phyloP scores from a whole-genome alignment of 2,797 vertebrate genomes.

The Xyrichtys novacula region DNA sequence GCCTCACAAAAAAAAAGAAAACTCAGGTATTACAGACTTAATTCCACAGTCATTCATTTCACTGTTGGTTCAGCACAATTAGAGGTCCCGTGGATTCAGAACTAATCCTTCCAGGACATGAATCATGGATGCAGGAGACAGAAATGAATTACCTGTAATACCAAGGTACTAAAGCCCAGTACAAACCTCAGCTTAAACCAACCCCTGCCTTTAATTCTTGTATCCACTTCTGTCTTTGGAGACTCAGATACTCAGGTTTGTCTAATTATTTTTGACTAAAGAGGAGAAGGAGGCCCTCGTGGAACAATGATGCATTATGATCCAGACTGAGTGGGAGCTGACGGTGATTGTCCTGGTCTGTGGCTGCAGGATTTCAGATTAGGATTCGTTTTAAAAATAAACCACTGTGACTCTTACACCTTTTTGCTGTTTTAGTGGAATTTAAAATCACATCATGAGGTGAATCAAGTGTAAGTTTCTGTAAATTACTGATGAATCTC shows the following conservation, averaged over 20 bases:
- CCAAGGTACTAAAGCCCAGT: conserved; percentile 76
- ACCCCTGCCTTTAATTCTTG: conserved; percentile 47
- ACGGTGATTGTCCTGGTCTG: no score
- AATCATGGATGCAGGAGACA: conserved; percentile 68
- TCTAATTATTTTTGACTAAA: conserved; percentile 60
- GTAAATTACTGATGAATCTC: conserved; percentile 56
- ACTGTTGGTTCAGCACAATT: conserved; percentile 71
- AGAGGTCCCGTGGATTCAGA: conserved; percentile 67
- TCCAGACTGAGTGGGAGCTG: no score
- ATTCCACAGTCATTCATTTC: conserved; percentile 70
- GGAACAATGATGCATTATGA: neutral
- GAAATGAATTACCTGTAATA: conserved; percentile 78
- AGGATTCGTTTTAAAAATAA: no score
- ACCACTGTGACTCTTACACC: no score
- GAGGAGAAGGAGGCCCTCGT: conserved; percentile 2
- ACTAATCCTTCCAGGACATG: conserved; percentile 78
- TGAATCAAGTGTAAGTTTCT: conserved; percentile 7
- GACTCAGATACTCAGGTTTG: conserved; percentile 33
- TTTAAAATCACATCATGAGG: neutral
- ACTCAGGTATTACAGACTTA: conserved; percentile 64
- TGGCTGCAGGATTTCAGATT: no score
- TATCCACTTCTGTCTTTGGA: conserved; percentile 56
- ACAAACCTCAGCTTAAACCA: conserved; percentile 71
- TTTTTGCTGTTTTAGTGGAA: conserved; percentile 12
- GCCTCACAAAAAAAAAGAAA: conserved; percentile 52